Conservation (phyloP, 2,797 vertebrate genomes). For the Acanthurus lineatus region DNA sequence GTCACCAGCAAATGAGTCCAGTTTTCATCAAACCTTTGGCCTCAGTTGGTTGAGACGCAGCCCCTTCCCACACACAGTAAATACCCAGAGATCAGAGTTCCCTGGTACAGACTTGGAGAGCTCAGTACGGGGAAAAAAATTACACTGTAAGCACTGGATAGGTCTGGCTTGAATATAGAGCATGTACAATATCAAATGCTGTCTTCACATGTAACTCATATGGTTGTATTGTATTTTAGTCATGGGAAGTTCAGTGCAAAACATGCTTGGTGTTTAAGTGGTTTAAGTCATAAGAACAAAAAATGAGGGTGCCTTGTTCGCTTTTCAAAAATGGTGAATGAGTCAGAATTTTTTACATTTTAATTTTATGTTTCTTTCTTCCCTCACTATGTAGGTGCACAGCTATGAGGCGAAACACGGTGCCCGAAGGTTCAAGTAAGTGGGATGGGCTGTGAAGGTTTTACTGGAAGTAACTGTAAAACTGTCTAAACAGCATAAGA, state of each 20-base stretch:
- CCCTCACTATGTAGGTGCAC: constrained; percentile 1
- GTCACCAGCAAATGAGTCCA: constrained; percentile 64
- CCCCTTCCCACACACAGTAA: constrained; percentile 70
- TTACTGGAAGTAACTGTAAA: constrained; percentile 16
- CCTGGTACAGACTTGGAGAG: constrained; percentile 67
- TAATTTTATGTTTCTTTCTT: constrained; percentile 4
- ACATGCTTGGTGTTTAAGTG: neutral
- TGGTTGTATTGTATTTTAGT: constrained; percentile 31
- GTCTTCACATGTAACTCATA: constrained; percentile 44
- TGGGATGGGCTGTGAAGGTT: neutral
- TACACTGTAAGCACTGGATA: constrained; percentile 46
- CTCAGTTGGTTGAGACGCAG: constrained; percentile 57
- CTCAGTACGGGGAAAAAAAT: constrained; percentile 49
- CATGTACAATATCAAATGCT: constrained; percentile 52
- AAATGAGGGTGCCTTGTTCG: neutral
- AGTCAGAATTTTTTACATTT: constrained; percentile 13
- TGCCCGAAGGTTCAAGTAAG: constrained; percentile 3
- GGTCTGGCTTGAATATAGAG: constrained; percentile 72
- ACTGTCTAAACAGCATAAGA: neutral
- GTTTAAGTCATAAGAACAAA: constrained; percentile 20
- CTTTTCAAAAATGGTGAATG: constrained; percentile 6
- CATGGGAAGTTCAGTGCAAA: constrained; percentile 26
- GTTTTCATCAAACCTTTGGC: constrained; percentile 72
- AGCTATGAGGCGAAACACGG: neutral
- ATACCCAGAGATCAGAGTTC: constrained; percentile 73